phyloP scores from a whole-genome alignment of 2,888 invertebrate species.

The Dolichomitus sp. region DNA sequence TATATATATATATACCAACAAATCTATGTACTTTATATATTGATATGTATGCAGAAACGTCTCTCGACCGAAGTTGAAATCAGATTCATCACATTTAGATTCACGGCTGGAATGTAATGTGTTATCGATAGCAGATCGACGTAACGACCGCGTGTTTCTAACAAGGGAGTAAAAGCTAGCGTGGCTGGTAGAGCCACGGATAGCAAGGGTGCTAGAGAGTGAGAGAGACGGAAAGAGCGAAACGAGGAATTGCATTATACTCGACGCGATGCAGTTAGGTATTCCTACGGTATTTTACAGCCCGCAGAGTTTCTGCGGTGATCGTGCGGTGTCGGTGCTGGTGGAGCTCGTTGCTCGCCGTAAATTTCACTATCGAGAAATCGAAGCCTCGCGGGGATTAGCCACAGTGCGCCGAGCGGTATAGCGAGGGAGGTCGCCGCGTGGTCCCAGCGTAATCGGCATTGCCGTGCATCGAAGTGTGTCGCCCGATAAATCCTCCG shows the following conservation, averaged over 20 bases:
- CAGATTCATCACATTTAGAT: slow-evolving; percentile 32
- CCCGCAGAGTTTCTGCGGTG: slow-evolving; percentile 55
- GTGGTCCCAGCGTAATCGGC: slow-evolving; percentile 57
- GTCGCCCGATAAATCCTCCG: slow-evolving; percentile 60
- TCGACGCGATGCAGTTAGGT: slow-evolving; percentile 46
- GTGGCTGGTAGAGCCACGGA: not conserved
- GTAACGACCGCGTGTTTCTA: slow-evolving; percentile 9
- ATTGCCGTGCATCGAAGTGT: slow-evolving; percentile 64
- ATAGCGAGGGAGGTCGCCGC: slow-evolving; percentile 23
- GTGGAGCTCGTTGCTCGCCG: slow-evolving; percentile 45
- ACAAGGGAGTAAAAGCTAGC: slow-evolving; percentile 16
- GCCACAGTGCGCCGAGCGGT: slow-evolving; percentile 34
- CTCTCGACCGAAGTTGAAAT: slow-evolving; percentile 8
- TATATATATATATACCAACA: not conserved
- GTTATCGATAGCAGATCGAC: slow-evolving; percentile 40
- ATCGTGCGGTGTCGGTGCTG: slow-evolving; percentile 14
- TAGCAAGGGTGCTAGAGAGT: slow-evolving; percentile 6
- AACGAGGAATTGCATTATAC: slow-evolving; percentile 48
- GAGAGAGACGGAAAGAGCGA: slow-evolving; percentile 15
- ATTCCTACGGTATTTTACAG: slow-evolving; percentile 65
- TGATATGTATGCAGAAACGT: not conserved
- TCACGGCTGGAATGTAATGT: slow-evolving; percentile 28
- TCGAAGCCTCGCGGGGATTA: slow-evolving; percentile 68
- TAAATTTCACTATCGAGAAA: slow-evolving; percentile 71
- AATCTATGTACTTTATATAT: slow-evolving; percentile 8